Evolutionary conservation across 2,797 vertebrate genomes (phyloP).

Genomic region (Dallia pectoralis): DNA sequence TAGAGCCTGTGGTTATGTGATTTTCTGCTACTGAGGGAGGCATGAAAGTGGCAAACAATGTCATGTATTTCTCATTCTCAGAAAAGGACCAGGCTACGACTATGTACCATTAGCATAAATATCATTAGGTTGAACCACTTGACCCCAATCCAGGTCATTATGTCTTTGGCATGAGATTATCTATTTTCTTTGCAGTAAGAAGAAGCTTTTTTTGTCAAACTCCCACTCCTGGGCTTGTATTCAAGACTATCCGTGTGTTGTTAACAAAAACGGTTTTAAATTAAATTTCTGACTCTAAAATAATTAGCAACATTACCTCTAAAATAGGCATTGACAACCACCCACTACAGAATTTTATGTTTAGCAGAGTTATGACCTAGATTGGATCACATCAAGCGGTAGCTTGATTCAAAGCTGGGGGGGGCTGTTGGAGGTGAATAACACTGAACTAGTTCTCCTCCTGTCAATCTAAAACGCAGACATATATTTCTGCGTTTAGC

Average conservation of each 20-base stretch:
- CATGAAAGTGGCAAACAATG: conserved; percentile 42
- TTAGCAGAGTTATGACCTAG: background rate
- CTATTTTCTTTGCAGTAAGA: background rate
- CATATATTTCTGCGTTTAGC: no score
- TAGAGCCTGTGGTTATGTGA: conserved; percentile 63
- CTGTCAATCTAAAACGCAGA: no score
- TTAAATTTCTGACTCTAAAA: background rate
- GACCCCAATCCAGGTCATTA: conserved; percentile 16
- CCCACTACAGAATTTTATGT: background rate
- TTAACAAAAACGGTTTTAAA: background rate
- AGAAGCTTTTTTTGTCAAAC: background rate
- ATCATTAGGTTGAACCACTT: conserved; percentile 46
- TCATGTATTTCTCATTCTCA: conserved; percentile 23
- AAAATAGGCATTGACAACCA: background rate
- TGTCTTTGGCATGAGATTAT: conserved; percentile 40
- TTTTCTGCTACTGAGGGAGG: conserved; percentile 21
- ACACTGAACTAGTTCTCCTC: no score
- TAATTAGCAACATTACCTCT: background rate
- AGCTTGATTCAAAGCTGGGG: no score
- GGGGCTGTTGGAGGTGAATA: no score
- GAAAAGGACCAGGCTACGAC: conserved; percentile 36
- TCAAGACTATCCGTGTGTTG: background rate
- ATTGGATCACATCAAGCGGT: no score
- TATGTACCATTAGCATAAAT: conserved; percentile 39
- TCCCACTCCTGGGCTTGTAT: background rate